phyloP scores from a whole-genome alignment of 2,113 vertebrate genomes.

The Seriola rivoliana region DNA sequence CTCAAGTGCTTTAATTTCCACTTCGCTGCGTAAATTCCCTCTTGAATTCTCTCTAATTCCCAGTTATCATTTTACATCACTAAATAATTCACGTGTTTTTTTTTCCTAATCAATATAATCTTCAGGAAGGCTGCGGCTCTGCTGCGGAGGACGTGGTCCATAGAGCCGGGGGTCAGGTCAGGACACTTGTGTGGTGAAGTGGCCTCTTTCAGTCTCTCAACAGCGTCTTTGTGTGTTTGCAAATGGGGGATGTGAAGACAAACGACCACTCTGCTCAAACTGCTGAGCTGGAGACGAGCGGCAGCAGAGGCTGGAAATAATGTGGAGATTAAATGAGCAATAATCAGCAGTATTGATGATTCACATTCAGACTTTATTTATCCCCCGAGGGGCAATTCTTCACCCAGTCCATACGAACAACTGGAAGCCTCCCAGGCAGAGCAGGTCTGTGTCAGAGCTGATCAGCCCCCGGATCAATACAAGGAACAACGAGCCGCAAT shows the following conservation, averaged over 20 bases:
- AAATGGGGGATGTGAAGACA: conserved; percentile 37
- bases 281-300: neutral
- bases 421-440: no score
- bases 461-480: no score
- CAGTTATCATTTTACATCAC: no score
- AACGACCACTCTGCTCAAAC: conserved; percentile 1
- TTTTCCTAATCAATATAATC: neutral
- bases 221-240: conserved; percentile 31
- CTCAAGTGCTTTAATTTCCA: no score
- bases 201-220: conserved; percentile 37
- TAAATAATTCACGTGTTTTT: neutral
- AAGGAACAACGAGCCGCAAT: no score
- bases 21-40: no score
- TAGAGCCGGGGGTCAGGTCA: conserved; percentile 49
- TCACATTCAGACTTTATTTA: no score
- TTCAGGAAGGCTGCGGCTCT: neutral
- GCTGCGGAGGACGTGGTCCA: neutral
- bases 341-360: neutral
- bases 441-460: no score
- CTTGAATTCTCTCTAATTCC: no score
- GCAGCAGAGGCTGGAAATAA: neutral
- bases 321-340: neutral
- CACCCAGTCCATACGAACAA: no score
- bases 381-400: no score
- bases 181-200: conserved; percentile 40